Evolutionary conservation across 1,140 invertebrate genomes (phyloP).

Genomic region (Pseudomyrmex cubaensis): DNA sequence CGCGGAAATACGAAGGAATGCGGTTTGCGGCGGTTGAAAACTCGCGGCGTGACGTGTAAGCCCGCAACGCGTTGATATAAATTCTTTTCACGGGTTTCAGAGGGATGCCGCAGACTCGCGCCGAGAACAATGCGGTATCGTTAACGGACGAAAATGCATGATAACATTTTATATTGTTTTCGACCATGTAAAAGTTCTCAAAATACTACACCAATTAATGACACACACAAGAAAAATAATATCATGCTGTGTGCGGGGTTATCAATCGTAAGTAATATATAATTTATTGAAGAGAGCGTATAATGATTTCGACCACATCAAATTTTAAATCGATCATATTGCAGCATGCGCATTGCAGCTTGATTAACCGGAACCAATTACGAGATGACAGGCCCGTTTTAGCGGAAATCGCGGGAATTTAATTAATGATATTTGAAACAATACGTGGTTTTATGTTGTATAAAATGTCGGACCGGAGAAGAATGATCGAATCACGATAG

Average conservation of each 20-base stretch:
- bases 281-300: background rate
- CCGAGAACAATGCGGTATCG: background rate
- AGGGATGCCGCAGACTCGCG: no score
- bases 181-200: background rate
- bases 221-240: no score
- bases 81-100: background rate
- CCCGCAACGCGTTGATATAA: slow-evolving; percentile 1
- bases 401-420: background rate
- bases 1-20: slow-evolving; percentile 17
- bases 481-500: background rate
- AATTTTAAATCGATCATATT: slow-evolving; percentile 21
- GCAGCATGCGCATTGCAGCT: background rate
- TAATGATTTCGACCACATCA: background rate
- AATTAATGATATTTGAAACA: slow-evolving; percentile 38
- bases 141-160: background rate
- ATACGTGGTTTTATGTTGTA: slow-evolving; percentile 13
- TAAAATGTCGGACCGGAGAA: background rate
- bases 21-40: slow-evolving; percentile 16
- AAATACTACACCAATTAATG: background rate
- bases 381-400: background rate
- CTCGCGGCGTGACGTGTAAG: background rate
- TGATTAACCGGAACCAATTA: slow-evolving; percentile 35
- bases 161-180: no score
- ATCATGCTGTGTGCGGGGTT: no score
- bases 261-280: background rate